Evolutionary conservation across 2,888 invertebrate species (phyloP).

Genomic region (Cheilosia variabilis): DNA sequence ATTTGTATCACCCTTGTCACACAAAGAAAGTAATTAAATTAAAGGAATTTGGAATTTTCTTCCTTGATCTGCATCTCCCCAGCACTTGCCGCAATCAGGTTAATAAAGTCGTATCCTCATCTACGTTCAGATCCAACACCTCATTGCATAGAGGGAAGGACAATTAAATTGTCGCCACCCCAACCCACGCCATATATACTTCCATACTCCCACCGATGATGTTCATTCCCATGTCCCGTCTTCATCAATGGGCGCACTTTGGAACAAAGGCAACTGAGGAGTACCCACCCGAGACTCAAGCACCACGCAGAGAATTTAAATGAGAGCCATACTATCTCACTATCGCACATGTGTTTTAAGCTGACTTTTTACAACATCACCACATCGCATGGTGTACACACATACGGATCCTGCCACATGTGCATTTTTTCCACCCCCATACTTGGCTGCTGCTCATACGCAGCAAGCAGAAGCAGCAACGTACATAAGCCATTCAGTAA

Average conservation of each 20-base stretch:
- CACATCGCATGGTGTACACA: conserved; percentile 44
- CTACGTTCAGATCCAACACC: conserved; percentile 30
- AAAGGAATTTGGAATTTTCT: conserved; percentile 13
- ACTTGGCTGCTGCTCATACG: conserved; percentile 39
- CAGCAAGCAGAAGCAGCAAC: conserved; percentile 49
- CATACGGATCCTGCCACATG: conserved; percentile 54
- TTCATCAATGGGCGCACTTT: conserved; percentile 51
- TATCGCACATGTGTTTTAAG: conserved; percentile 41
- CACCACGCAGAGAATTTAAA: conserved; percentile 51
- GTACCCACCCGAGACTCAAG: conserved; percentile 48
- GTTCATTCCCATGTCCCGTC: conserved; percentile 45
- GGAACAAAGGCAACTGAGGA: conserved; percentile 64
- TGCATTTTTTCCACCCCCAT: conserved; percentile 41
- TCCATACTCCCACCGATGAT: not conserved
- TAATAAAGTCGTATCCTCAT: conserved; percentile 43
- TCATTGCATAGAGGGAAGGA: conserved; percentile 41
- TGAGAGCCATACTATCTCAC: conserved; percentile 16
- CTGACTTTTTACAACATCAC: conserved; percentile 68
- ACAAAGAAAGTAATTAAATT: conserved; percentile 16
- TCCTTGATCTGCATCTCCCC: not conserved
- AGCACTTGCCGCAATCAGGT: conserved; percentile 1
- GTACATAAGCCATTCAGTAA: conserved; percentile 57
- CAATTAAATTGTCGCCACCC: conserved; percentile 30
- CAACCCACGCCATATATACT: not conserved
- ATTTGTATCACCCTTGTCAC: too few relatives aligned